Evolutionary conservation across 2,113 vertebrate genomes (phyloP).

Genomic region (Lontra canadensis): DNA sequence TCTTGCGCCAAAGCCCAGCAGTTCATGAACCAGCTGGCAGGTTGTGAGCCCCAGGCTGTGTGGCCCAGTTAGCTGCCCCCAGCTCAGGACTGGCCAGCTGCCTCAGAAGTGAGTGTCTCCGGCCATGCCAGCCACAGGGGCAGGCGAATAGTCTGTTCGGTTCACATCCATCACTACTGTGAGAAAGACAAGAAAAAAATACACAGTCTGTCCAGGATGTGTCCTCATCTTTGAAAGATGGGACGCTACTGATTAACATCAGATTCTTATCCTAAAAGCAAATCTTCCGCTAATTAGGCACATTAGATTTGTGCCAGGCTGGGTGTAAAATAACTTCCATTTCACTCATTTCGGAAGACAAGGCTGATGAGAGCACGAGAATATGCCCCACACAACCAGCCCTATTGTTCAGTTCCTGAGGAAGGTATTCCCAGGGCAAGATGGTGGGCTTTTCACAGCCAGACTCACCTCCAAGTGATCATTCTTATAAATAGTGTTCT

Average conservation of each 20-base stretch:
- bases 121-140: background rate
- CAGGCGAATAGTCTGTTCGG: background rate
- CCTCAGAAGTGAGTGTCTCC: background rate
- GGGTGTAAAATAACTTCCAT: constrained; percentile 42
- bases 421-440: background rate
- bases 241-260: constrained; percentile 2
- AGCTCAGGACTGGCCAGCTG: background rate
- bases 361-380: background rate
- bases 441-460: background rate
- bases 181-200: constrained; percentile 57
- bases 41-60: background rate
- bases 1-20: background rate
- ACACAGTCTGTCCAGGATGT: background rate
- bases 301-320: constrained; percentile 54
- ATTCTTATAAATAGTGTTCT: constrained; percentile 6
- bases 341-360: constrained; percentile 51
- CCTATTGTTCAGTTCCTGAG: rapidly evolving
- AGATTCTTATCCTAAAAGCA: constrained; percentile 46
- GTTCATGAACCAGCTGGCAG: background rate
- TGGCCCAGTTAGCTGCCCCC: background rate
- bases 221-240: constrained; percentile 36
- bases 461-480: background rate
- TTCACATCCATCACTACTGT: background rate
- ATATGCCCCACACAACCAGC: background rate
- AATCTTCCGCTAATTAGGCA: constrained; percentile 69